phyloP scores from a whole-genome alignment of 2,888 invertebrate genomes.

The Dorcus hopei region DNA sequence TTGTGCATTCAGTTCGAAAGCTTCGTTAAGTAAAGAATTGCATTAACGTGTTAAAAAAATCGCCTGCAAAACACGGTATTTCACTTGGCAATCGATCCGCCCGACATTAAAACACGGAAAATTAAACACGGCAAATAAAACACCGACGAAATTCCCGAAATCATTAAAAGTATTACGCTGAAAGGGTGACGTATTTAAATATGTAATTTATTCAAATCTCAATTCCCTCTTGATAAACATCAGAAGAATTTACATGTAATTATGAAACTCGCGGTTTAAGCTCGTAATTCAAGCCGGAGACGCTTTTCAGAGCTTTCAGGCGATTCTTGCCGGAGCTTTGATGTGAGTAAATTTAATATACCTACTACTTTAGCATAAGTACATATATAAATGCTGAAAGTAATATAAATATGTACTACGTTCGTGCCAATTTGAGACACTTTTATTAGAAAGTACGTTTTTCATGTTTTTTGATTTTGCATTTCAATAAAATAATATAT shows the following conservation, averaged over 20 bases:
- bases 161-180: not conserved
- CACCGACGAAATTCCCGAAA: not conserved
- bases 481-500: no score
- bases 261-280: conserved; percentile 43
- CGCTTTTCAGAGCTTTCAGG: conserved; percentile 40
- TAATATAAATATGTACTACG: not conserved
- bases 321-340: conserved; percentile 42
- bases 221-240: conserved; percentile 42
- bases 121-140: not conserved
- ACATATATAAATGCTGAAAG: conserved; percentile 23
- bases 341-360: conserved; percentile 44
- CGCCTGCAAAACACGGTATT: no score
- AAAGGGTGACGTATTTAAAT: conserved; percentile 32
- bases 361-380: conserved; percentile 35
- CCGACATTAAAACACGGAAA: no score
- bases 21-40: no score
- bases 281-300: conserved; percentile 38
- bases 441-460: not conserved
- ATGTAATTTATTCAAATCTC: conserved; percentile 42
- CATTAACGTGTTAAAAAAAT: no score
- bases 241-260: conserved; percentile 47
- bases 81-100: no score
- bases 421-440: not conserved
- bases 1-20: no score
- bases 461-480: no score